Evolutionary conservation across 2,113 vertebrate genomes (phyloP), one percentile per base, ranked within the genome.

Genomic region (Clarias macrocephalus): DNA sequence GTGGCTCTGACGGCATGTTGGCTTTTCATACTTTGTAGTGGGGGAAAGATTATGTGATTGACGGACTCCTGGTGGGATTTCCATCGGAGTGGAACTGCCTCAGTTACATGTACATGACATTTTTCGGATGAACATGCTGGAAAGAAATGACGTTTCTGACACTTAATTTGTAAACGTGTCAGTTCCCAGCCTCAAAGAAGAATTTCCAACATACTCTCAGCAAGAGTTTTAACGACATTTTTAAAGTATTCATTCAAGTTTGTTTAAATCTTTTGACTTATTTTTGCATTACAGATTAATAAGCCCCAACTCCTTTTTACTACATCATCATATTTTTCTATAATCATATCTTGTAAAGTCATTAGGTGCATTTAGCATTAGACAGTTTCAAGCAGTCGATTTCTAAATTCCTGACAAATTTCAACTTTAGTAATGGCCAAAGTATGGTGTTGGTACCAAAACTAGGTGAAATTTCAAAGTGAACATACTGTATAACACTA

Each of bases 1-100:
- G 91, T 82, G 91, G 89, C 93, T 92, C 89, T 91, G 90, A 91
- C 91, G 91, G 54, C 90, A 83, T 87, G 23, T 88, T 88, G 68
- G 73, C 90, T 89, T 92, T 86, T 86, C 84, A 86, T 57, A 72
- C 23, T 80, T 80, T 76, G 48, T 2, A 63, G 83, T 90, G 82
- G 25, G 73, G 90, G 89, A 88, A 90, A 89, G 89, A 88, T 54
- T 80, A 68, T 66, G 66, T 63, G 80, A 83, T 28, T 83, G 80
- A 88, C 30, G 70, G 72, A 33, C 72, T 54, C 89, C 65, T 52
- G 80, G 73, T 57, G 86, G 15, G 80, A 54, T 63, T 59, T 75
- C 28, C 70, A 37, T 59, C 33, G 66, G 75, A 70, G 56, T 80
- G 63, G 84, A 72, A 77, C 23, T 80, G 16, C n/a, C 21, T 66